phyloP scores from a whole-genome alignment of 2,888 invertebrate genomes.

The Antheraea assamensis region DNA sequence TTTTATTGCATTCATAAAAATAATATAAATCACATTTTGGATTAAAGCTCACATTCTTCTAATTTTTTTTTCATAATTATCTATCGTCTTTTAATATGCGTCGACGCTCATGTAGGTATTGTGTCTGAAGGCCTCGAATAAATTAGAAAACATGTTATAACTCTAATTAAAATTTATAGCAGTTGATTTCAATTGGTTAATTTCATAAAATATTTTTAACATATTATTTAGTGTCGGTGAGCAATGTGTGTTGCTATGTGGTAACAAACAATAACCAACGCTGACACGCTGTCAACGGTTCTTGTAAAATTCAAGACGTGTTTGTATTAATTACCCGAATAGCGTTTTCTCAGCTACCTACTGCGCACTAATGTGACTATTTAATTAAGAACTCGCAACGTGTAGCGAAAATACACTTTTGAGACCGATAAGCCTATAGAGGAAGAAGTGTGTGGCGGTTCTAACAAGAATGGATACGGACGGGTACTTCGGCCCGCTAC shows the following conservation, averaged over 20 bases:
- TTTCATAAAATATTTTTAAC: neutral
- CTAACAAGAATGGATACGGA: constrained; percentile 57
- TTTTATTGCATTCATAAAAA: neutral
- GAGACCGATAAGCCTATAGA: constrained; percentile 47
- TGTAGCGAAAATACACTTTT: constrained; percentile 36
- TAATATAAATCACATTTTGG: neutral
- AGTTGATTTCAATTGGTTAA: neutral
- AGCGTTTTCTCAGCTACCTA: constrained; percentile 33
- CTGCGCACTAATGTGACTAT: constrained; percentile 46
- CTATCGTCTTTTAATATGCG: neutral
- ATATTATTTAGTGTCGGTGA: neutral
- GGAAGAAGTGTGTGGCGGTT: constrained; percentile 56
- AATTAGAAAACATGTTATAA: constrained; percentile 14
- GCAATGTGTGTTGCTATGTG: neutral
- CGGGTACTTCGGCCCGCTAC: constrained; percentile 42
- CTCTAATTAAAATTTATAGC: neutral
- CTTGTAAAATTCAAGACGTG: constrained; percentile 37
- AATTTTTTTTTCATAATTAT: neutral
- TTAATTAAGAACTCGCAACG: constrained; percentile 43
- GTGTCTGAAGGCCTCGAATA: constrained; percentile 1
- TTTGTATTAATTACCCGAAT: constrained; percentile 64
- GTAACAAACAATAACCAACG: neutral
- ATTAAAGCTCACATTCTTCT: neutral
- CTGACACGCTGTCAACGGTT: constrained; percentile 30
- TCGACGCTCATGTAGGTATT: neutral